phyloP scores from a whole-genome alignment of 2,888 invertebrate genomes.

The Ethmia dodecea region DNA sequence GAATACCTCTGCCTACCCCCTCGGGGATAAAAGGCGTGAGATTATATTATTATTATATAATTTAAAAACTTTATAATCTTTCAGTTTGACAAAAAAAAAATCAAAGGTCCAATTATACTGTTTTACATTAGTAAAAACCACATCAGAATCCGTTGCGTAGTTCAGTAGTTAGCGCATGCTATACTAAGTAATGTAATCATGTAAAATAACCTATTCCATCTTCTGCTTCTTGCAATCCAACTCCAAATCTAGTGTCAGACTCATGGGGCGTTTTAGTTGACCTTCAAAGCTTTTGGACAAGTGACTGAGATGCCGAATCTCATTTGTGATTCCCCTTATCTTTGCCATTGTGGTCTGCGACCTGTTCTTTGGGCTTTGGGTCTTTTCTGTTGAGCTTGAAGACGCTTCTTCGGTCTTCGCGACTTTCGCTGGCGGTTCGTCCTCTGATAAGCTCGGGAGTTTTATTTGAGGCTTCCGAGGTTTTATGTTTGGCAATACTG shows the following conservation, averaged over 20 bases:
- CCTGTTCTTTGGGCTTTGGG: conserved; percentile 25
- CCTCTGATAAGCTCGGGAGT: conserved; percentile 53
- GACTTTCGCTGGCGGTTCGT: conserved; percentile 34
- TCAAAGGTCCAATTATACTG: no score
- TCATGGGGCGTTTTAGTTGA: conserved; percentile 36
- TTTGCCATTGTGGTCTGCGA: conserved; percentile 38
- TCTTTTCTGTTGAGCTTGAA: conserved; percentile 21
- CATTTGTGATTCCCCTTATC: conserved; percentile 42
- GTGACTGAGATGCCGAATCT: conserved; percentile 42
- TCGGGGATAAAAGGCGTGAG: no score
- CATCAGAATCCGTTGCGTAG: no score
- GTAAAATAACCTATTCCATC: conserved; percentile 27
- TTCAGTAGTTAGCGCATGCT: no score
- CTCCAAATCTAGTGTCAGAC: conserved; percentile 21
- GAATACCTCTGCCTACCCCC: no score
- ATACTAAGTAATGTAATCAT: no score
- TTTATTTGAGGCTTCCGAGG: conserved; percentile 58
- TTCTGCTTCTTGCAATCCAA: conserved; percentile 42
- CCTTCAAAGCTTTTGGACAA: conserved; percentile 34
- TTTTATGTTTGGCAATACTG: conserved; percentile 65
- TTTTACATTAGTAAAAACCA: no score
- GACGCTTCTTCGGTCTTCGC: conserved; percentile 24
- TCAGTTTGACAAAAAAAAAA: no score
- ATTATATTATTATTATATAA: no score
- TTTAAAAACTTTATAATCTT: no score